phyloP scores from a whole-genome alignment of 2,888 invertebrate species.

The Drosophila sordidula region DNA sequence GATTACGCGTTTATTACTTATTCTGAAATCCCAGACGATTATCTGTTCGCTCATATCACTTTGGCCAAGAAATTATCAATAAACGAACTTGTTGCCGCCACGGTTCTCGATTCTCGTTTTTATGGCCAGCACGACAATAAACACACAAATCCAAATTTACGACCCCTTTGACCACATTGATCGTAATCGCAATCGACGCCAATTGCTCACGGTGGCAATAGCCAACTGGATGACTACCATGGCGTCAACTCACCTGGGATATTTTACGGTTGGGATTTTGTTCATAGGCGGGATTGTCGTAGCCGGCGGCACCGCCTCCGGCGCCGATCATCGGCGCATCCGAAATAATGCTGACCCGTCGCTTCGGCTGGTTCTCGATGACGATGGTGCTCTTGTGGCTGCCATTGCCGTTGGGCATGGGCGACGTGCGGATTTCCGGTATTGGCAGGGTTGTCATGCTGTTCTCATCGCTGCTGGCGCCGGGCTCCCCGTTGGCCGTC shows the following conservation, averaged over 20 bases:
- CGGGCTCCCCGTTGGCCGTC: conserved; percentile 67
- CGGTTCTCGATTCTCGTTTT: conserved; percentile 28
- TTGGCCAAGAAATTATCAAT: conserved; percentile 32
- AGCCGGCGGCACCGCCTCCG: conserved; percentile 85
- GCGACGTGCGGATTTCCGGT: conserved; percentile 44
- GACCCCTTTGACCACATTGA: conserved; percentile 35
- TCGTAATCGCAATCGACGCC: conserved; percentile 26
- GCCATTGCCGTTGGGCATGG: conserved; percentile 59
- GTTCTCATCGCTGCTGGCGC: conserved; percentile 51
- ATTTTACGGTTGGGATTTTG: conserved; percentile 86
- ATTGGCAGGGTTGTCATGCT: conserved; percentile 9
- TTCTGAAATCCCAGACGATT: conserved; percentile 53
- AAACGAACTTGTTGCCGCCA: conserved; percentile 13
- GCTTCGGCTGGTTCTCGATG: conserved; percentile 85
- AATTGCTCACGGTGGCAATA: neutral
- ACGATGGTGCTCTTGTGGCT: conserved; percentile 65
- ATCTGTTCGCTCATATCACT: conserved; percentile 25
- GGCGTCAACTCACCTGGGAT: conserved; percentile 82
- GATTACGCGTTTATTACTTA: conserved; percentile 17
- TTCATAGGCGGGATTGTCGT: conserved; percentile 89
- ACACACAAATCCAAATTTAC: conserved; percentile 67
- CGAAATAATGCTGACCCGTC: conserved; percentile 88
- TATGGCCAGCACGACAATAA: conserved; percentile 42
- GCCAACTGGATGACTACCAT: neutral
- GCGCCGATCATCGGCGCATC: conserved; percentile 85